Conservation (phyloP, 2,113 vertebrate genomes). For the Notechis scutatus region DNA sequence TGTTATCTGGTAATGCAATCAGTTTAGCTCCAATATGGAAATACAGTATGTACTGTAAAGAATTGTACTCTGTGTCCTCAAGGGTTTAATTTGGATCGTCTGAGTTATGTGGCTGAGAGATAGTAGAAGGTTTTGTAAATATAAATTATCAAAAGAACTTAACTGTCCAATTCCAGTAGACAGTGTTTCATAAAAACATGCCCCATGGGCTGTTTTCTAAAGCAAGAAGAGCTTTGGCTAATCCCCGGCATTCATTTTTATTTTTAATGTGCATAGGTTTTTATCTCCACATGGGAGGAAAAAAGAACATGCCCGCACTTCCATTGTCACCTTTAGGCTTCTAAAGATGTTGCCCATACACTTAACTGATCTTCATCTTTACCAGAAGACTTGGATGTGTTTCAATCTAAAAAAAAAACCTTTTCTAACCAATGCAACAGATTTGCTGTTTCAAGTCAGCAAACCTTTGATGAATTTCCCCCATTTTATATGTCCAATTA, state of each 20-base stretch:
- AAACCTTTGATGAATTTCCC: not conserved
- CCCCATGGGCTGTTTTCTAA: not conserved
- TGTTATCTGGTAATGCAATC: conserved; percentile 55
- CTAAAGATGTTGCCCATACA: not conserved
- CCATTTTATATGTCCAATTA: not conserved
- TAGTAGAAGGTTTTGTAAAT: conserved; percentile 55
- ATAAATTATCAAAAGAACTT: conserved; percentile 44
- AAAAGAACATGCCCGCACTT: not conserved
- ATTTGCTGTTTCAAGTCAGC: not conserved
- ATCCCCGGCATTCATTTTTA: not conserved
- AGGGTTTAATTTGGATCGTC: conserved; percentile 56
- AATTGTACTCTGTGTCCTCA: conserved; percentile 52
- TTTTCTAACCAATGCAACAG: not conserved
- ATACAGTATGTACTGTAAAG: conserved; percentile 46
- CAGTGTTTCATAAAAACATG: conserved; percentile 1
- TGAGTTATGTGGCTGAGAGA: conserved; percentile 50
- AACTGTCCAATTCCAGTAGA: conserved; percentile 31
- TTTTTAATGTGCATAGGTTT: not conserved
- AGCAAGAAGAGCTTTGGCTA: not conserved
- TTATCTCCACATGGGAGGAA: not conserved
- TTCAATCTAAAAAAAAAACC: not conserved
- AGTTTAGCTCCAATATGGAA: conserved; percentile 38
- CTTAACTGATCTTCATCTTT: not conserved
- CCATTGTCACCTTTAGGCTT: not conserved
- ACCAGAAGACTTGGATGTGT: not conserved